Evolutionary conservation across 2,888 invertebrate genomes (phyloP).

Genomic region (Lymantria dispar): DNA sequence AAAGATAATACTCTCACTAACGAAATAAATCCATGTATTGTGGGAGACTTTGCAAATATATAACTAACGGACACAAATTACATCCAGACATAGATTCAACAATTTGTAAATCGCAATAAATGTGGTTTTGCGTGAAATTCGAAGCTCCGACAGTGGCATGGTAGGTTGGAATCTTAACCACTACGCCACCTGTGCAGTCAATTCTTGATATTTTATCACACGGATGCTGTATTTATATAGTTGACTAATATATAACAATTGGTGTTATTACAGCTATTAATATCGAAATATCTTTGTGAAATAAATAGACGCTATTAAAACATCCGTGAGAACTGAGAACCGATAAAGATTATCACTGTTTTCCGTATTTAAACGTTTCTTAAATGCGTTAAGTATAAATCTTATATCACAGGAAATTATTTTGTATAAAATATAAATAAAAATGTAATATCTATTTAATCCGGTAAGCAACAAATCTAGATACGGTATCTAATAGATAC

Average conservation of each 20-base stretch:
- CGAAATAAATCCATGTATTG: no score
- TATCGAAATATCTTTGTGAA: not conserved
- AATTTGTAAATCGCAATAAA: no score
- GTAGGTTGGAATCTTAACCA: no score
- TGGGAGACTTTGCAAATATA: no score
- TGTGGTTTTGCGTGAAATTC: no score
- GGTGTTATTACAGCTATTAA: slow-evolving; percentile 15
- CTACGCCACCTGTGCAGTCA: no score
- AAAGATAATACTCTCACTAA: no score
- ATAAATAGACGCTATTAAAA: slow-evolving; percentile 2
- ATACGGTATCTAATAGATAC: slow-evolving; percentile 19
- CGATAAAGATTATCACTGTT: not conserved
- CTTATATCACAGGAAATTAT: slow-evolving; percentile 12
- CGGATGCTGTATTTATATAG: no score
- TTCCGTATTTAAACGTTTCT: not conserved
- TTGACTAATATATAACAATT: slow-evolving; percentile 22
- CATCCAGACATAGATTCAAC: no score
- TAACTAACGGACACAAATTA: no score
- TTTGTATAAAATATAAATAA: slow-evolving; percentile 15
- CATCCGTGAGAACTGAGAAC: not conserved
- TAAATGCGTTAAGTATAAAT: not conserved
- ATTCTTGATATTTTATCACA: no score
- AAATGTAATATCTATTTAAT: slow-evolving; percentile 25
- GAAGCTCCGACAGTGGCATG: no score
- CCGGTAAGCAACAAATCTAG: slow-evolving; percentile 16